These are phyloP conservation scores for Drosophila percnosoma DNA, from an alignment of 2,888 invertebrate genomes.

Conservation along the genomic window DNA sequence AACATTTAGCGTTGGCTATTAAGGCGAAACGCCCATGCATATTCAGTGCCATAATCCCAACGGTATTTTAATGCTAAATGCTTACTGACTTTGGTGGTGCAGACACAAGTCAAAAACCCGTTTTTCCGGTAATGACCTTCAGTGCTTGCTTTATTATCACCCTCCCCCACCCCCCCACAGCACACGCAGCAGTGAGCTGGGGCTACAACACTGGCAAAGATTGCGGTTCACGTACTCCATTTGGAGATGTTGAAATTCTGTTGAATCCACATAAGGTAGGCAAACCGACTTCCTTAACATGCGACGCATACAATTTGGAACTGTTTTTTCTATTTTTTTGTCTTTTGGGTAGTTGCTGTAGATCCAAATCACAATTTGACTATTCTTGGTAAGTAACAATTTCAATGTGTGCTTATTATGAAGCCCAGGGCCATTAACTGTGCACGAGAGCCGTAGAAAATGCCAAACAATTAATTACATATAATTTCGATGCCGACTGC, in stretches of 20 bases:
- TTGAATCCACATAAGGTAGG: slow-evolving; percentile 50
- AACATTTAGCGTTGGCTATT: slow-evolving; percentile 65
- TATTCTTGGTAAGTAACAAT: slow-evolving; percentile 31
- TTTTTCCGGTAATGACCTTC: slow-evolving; percentile 82
- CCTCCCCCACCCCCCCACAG: neutral
- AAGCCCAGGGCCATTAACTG: slow-evolving; percentile 42
- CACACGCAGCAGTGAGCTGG: slow-evolving; percentile 17
- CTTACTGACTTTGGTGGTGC: slow-evolving; percentile 65
- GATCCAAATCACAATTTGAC: slow-evolving; percentile 11
- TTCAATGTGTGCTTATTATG: slow-evolving; percentile 13
- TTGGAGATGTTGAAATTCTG: slow-evolving; percentile 43
- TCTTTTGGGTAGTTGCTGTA: slow-evolving; percentile 8
- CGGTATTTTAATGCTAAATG: slow-evolving; percentile 78
- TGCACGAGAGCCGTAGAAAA: slow-evolving; percentile 40
- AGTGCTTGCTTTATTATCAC: slow-evolving; percentile 65
- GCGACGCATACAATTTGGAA: slow-evolving; percentile 40
- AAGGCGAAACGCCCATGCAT: slow-evolving; percentile 75
- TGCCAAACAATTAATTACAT: slow-evolving; percentile 53
- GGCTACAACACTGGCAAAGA: slow-evolving; percentile 1
- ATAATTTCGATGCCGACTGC: slow-evolving; percentile 29
- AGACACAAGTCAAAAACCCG: slow-evolving; percentile 59
- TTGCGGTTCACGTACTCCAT: slow-evolving; percentile 44
- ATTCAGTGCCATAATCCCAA: slow-evolving; percentile 78
- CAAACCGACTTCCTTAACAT: slow-evolving; percentile 59
- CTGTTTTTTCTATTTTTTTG: slow-evolving; percentile 15